Evolutionary conservation across 1,140 invertebrate species (phyloP), one percentile per base, ranked within the genome.

Genomic region (Ceratitis capitata): DNA sequence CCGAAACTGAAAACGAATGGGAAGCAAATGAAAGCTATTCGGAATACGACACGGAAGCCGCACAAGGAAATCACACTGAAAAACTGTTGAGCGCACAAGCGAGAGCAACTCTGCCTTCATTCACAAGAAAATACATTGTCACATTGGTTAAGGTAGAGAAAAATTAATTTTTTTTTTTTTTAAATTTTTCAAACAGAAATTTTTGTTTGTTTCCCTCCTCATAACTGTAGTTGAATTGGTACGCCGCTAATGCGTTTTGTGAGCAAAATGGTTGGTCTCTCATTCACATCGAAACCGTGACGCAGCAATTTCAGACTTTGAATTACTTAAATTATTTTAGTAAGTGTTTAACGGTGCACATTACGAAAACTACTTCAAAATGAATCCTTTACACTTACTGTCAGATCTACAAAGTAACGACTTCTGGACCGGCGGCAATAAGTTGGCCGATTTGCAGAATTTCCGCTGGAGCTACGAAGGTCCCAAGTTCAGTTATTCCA

Each of bases 291-390:
- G 69, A 78, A 78, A 45, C 69, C 7, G n/a, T 12, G 7, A 12
- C 14, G 69, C 19, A 47, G 14, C 69, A 78, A 78, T 78, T 78
- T 78, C 29, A 78, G 26, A 19, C 45, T 35, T 7, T 45, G 14
- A 78, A 78, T 26, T 78, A 45, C 45, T 12, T 78, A 10, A 78
- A 78, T 45, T 78, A 39, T 14, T 78, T 78, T 47, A 78, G 69
- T 78, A 29, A 78, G 69, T 64, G 19, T 29, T 14, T 64, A n/a
- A n/a, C n/a, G n/a, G 10, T 61, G n/a, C 5, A 26, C n/a, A 7
- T 7, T 61, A 26, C 5, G 29, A 12, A 61, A 53, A 10, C 12
- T 19, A 9, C 2, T 78, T 26, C 9, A 5, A 10, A 0, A 39
- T 78, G 42, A 45, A n/a, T 78, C 29, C 0, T 78, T 78, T 23